Percentiles rank a stretch among this genome's conserved stretches.
Evolutionary conservation across 1,140 invertebrate genomes (phyloP).

Genomic region (Drosophila sturtevanti): DNA sequence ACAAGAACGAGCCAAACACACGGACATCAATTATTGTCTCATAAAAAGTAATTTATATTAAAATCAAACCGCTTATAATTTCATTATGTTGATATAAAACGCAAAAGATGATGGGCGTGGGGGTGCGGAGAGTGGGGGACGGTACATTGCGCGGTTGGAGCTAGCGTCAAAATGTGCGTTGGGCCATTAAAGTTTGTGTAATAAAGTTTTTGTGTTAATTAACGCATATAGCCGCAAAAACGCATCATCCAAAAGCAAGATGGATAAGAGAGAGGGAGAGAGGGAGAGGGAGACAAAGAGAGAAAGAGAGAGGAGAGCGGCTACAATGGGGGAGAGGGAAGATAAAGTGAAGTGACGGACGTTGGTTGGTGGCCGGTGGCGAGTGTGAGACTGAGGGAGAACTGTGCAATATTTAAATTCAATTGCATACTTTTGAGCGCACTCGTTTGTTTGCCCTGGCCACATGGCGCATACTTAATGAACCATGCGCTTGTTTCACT

Average conservation of each 20-base stretch:
- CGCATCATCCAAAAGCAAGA: neutral
- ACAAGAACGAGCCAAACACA: constrained; percentile 14
- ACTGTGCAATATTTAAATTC: constrained; percentile 80
- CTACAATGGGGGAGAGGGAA: neutral
- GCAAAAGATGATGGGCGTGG: neutral
- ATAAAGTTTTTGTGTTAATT: constrained; percentile 80
- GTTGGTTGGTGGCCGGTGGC: neutral
- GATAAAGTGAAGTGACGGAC: neutral
- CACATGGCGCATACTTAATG: constrained; percentile 77
- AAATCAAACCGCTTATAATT: constrained; percentile 79
- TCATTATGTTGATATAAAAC: constrained; percentile 66
- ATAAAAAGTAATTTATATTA: constrained; percentile 80
- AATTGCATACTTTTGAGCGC: constrained; percentile 75
- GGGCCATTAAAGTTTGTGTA: constrained; percentile 63
- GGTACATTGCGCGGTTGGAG: neutral
- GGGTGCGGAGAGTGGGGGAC: neutral
- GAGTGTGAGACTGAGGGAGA: constrained; percentile 3
- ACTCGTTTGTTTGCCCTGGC: constrained; percentile 57
- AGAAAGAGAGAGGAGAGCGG: neutral
- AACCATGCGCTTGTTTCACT: constrained; percentile 59
- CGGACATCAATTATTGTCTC: constrained; percentile 64
- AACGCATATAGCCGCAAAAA: constrained; percentile 60
- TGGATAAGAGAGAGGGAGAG: constrained; percentile 13
- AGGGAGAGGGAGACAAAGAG: neutral
- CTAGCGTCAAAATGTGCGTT: constrained; percentile 20